Evolutionary conservation across 2,113 vertebrate species (phyloP).

Genomic region (Tauraco erythrolophus): DNA sequence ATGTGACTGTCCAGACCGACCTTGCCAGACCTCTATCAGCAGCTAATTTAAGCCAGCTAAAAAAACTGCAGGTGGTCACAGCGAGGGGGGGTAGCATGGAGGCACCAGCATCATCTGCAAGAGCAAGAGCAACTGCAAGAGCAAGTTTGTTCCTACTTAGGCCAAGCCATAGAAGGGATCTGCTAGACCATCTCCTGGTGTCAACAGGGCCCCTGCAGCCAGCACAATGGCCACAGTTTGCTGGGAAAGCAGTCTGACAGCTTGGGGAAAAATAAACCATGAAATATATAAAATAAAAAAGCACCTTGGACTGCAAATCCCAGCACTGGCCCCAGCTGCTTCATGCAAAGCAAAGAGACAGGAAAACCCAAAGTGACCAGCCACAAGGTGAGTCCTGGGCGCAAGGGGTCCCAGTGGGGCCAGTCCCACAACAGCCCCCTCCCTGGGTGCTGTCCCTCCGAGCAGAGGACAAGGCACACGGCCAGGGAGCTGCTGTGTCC

Average conservation of each 20-base stretch:
- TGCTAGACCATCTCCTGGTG: neutral
- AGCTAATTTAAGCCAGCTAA: slow-evolving; percentile 20
- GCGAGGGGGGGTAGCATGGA: neutral
- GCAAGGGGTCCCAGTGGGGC: neutral
- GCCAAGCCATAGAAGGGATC: neutral
- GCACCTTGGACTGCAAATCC: neutral
- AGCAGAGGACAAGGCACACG: too few relatives aligned
- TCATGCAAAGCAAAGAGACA: neutral
- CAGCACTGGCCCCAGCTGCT: neutral
- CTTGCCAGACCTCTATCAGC: neutral
- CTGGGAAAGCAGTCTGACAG: neutral
- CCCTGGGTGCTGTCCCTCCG: neutral
- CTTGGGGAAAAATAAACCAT: neutral
- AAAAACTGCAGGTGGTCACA: neutral
- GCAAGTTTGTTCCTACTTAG: neutral
- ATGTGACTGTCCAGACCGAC: neutral
- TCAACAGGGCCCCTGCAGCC: accelerated
- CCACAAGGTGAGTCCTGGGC: neutral
- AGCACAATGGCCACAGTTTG: neutral
- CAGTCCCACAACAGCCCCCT: neutral
- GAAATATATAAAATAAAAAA: neutral
- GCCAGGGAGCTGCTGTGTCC: neutral
- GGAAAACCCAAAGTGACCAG: neutral
- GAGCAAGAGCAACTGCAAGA: neutral
- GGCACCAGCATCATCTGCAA: neutral